phyloP scores from a whole-genome alignment of 2,113 vertebrate species.

The Petaurus breviceps region DNA sequence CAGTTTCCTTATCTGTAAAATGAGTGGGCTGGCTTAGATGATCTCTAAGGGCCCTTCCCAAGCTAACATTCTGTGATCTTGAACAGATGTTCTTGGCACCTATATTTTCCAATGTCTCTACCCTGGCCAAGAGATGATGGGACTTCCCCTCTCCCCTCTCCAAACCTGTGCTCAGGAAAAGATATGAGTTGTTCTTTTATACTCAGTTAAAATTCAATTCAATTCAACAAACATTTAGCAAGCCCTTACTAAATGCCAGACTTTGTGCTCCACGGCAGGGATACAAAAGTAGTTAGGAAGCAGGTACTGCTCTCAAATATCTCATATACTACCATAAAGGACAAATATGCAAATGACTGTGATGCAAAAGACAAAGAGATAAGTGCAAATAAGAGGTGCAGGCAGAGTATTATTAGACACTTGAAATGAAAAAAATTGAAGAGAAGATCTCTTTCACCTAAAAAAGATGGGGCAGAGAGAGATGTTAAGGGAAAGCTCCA shows the following conservation, averaged over 20 bases:
- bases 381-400: not conserved
- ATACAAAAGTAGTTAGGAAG: not conserved
- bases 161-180: not conserved
- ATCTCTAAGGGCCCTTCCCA: not conserved
- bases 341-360: not conserved
- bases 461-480: not conserved
- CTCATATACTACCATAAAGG: not conserved
- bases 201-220: not conserved
- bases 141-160: not conserved
- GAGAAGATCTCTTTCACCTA: not conserved
- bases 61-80: not conserved
- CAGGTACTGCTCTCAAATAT: not conserved
- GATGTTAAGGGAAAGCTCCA: not conserved
- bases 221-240: not conserved
- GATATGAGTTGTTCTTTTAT: not conserved
- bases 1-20: not conserved
- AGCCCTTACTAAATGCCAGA: not conserved
- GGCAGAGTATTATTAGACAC: not conserved
- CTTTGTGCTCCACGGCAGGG: not conserved
- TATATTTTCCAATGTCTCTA: not conserved
- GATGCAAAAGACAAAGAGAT: not conserved
- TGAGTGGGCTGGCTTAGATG: not conserved
- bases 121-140: not conserved
- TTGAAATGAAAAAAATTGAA: not conserved
- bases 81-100: not conserved